Evolutionary conservation across 2,888 invertebrate species (phyloP), one percentile per base, ranked within the genome.

Genomic region (Lepetodrilus schrolli): DNA sequence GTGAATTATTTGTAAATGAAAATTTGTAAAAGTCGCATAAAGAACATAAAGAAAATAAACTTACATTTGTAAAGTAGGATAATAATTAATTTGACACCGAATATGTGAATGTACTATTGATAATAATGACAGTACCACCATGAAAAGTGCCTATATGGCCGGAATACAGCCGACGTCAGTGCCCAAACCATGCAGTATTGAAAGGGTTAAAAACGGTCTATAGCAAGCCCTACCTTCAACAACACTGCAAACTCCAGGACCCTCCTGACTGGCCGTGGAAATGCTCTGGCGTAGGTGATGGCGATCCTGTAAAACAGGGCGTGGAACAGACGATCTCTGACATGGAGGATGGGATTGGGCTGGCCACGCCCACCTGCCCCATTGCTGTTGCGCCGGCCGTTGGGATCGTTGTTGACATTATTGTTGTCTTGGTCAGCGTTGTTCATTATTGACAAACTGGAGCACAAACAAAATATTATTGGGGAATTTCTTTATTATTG

Each of bases 271-370:
- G 95, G 94, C 90, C 94, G 93, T 34, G 92, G 97, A 91, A 99
- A 95, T 72, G 95, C 94, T 85, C 96, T 93, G 49, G 97, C 97
- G 92, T 99, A 99, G 21, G 95, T 94, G 85, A 98, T 92, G 2
- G 99, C 96, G 82, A 95, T 94, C 90, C 96, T 95, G 89, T 97
- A 89, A 91, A 99, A 98, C 82, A 99, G 92, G 13, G 97, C 97
- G 92, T 98, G 96, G 90, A 98, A 98, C 72, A 98, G 92, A 82
- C 97, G 93, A 90, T 98, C 97, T 84, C 98, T 92, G 74, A 97
- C 95, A 82, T 90, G 89, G 34, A 89, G 78, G 30, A 89, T 78
- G 2, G 89, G 90, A 73, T 90, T 89, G 47, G 83, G 82, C 48
- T 80, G 81, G 23, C 82, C 80, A 13, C 83, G 79, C 7, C 80